Base-by-base conservation (phyloP, 1,140 invertebrate species). In the Aphelinus atriplicis region DNA sequence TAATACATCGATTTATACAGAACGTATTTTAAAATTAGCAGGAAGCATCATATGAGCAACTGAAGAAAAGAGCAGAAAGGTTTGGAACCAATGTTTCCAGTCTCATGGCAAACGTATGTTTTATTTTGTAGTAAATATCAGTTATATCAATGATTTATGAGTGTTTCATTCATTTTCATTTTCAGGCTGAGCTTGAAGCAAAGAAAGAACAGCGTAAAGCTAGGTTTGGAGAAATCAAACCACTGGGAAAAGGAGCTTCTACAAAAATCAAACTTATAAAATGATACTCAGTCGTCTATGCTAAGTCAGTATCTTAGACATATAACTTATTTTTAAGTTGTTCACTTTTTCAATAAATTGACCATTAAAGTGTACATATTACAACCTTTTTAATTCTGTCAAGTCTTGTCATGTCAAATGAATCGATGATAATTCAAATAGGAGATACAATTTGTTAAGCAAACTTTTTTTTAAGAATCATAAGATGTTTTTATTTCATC, bases 61-160 rank as follows among this genome's bases (percentile, higher is more conserved):
- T 95, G 2, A 94, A 94, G 80, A 92, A 94, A 79, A 89, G 94
- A 71, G 92, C 92, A 47, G 92, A 94, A 86, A 88, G 93, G 77
- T 95, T 95, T 88, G 94, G 94, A 3, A 88, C 90, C 26, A 92
- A 91, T 7, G 91, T 93, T n/a, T 93, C 93, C 1, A 90, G 89
- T 58, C 87, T 91, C 47, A 90, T 93, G 85, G 89, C 90, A 56
- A 92, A 92, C 81, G 87, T 93, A 75, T 70, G 3, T 60, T 65
- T 9, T 45, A 61, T 55, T 71, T 61, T 71, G 7, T 69, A 47
- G 55, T 9, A 53, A 55, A 45, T 51, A 66, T 75, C 9, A 3
- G 3, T 60, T 65, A 60, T 47, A 60, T 26, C 26, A 26, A 26
- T 26, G 26, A 26, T 26, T 26, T 26, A 26, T 26, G 26, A 26